These are phyloP conservation scores for Dunckerocampus dactyliophorus DNA, from an alignment of 2,113 vertebrate species.

Conservation along the genomic window DNA sequence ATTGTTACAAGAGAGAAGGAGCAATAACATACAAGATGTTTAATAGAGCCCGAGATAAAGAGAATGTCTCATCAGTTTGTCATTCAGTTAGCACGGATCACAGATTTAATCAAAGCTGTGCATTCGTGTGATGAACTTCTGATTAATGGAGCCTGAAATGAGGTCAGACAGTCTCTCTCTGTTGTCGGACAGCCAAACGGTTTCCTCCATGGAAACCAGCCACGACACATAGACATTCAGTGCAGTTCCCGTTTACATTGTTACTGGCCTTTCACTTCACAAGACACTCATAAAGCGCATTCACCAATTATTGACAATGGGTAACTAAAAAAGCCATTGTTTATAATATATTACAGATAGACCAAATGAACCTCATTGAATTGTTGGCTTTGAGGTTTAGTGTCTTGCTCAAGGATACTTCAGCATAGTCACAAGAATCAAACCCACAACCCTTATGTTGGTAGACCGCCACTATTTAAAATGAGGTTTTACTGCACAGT, in stretches of 20 bases:
- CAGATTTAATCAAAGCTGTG: constrained; percentile 59
- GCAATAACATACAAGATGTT: not conserved
- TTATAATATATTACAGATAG: no score
- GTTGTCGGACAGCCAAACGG: constrained; percentile 2
- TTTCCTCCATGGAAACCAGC: constrained; percentile 14
- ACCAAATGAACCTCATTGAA: no score
- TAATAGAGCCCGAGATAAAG: constrained; percentile 17
- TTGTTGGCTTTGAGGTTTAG: no score
- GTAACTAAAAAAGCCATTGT: no score
- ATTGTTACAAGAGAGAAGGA: constrained; percentile 3
- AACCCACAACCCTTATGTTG: no score
- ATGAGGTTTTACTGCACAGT: no score
- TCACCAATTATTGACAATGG: no score
- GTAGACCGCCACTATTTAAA: no score
- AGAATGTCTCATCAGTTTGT: constrained; percentile 29
- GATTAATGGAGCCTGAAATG: constrained; percentile 60
- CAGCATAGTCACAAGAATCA: no score
- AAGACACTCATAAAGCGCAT: no score
- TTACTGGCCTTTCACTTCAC: no score
- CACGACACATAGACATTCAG: not conserved
- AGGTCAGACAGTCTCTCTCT: constrained; percentile 48
- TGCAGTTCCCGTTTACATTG: not conserved
- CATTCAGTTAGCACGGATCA: constrained; percentile 20
- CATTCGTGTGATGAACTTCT: constrained; percentile 50
- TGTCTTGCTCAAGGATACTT: no score